Percentiles rank a stretch among this genome's conserved stretches.
Evolutionary conservation across 2,888 invertebrate genomes (phyloP).

Genomic region (Leistus spinibarbis): DNA sequence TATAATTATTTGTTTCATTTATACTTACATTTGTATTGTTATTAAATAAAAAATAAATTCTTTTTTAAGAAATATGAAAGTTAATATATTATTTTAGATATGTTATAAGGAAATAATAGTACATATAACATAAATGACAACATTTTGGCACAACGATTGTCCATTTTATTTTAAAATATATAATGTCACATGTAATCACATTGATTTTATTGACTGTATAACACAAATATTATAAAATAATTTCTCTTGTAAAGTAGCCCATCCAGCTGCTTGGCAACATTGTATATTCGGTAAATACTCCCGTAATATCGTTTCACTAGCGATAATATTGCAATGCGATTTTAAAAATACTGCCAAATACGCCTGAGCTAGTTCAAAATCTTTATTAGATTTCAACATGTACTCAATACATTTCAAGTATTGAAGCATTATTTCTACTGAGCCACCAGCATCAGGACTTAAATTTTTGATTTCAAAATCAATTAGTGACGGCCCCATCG

Average conservation of each 20-base stretch:
- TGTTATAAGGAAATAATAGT: no score
- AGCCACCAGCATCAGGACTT: conserved; percentile 75
- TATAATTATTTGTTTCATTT: background rate
- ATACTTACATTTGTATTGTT: background rate
- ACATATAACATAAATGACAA: no score
- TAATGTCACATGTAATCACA: conserved; percentile 43
- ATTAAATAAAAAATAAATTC: background rate
- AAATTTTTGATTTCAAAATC: conserved; percentile 87
- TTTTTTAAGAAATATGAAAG: no score
- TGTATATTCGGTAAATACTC: conserved; percentile 64
- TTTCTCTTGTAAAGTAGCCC: conserved; percentile 71
- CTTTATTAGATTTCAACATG: conserved; percentile 74
- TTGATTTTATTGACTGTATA: conserved; percentile 74
- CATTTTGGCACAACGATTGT: no score
- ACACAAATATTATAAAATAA: conserved; percentile 77
- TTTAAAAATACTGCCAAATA: conserved; percentile 89
- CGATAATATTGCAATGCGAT: conserved; percentile 70
- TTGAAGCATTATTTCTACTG: conserved; percentile 71
- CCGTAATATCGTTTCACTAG: conserved; percentile 62
- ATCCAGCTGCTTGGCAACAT: conserved; percentile 64
- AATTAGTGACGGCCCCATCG: conserved; percentile 79
- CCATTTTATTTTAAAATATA: no score
- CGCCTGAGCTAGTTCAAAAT: conserved; percentile 91
- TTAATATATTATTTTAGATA: no score
- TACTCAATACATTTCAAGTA: conserved; percentile 76